These are phyloP conservation scores for Gadopsis marmoratus DNA, from an alignment of 2,797 vertebrate genomes.

Conservation along the genomic window DNA sequence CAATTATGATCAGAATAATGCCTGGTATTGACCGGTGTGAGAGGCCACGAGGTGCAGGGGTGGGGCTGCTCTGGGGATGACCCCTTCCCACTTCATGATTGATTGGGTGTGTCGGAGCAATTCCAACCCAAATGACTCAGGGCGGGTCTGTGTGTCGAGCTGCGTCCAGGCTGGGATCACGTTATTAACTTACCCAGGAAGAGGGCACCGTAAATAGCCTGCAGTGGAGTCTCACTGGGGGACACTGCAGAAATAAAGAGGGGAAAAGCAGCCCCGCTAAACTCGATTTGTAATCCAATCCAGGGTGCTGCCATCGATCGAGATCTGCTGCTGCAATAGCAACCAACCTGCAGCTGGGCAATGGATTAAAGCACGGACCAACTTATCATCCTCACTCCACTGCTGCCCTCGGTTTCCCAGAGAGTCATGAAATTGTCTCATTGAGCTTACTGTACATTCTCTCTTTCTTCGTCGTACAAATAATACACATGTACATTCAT, in stretches of 20 bases:
- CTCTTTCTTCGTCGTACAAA: slow-evolving; percentile 5
- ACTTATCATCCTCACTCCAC: slow-evolving; percentile 42
- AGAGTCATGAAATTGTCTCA: slow-evolving; percentile 2
- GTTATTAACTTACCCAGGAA: slow-evolving; percentile 85
- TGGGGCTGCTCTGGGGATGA: slow-evolving; percentile 75
- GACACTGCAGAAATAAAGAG: slow-evolving; percentile 75
- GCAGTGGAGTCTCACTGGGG: slow-evolving; percentile 77
- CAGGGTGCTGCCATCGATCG: slow-evolving; percentile 79
- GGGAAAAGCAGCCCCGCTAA: slow-evolving; percentile 75
- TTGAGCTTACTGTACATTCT: not conserved
- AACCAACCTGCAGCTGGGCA: slow-evolving; percentile 61
- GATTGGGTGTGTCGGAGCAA: slow-evolving; percentile 83
- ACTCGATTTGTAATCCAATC: slow-evolving; percentile 87
- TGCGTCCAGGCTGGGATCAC: slow-evolving; percentile 64
- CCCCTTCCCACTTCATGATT: slow-evolving; percentile 78
- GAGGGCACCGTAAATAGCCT: slow-evolving; percentile 80
- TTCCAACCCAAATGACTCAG: slow-evolving; percentile 79
- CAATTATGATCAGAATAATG: slow-evolving; percentile 81
- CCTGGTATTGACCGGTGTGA: slow-evolving; percentile 67
- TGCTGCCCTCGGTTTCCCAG: slow-evolving; percentile 11
- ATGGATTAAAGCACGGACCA: slow-evolving; percentile 38
- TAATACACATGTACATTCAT: slow-evolving; percentile 9
- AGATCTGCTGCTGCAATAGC: slow-evolving; percentile 67
- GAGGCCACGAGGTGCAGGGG: slow-evolving; percentile 65
- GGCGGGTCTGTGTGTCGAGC: slow-evolving; percentile 67